These are phyloP conservation scores for Bradysia coprophila DNA, from an alignment of 1,140 invertebrate species.

Conservation along the genomic window DNA sequence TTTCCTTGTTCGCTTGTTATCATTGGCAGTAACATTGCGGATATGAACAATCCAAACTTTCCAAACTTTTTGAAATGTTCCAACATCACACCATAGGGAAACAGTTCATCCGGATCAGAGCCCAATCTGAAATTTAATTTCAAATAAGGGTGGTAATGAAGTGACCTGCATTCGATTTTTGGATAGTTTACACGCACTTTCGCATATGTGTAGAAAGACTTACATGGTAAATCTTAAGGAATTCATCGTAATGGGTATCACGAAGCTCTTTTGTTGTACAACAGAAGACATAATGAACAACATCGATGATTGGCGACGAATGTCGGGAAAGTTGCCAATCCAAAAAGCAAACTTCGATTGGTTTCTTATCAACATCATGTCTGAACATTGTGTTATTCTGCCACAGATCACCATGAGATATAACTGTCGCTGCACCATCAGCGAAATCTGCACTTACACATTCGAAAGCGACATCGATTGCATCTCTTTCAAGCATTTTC, in stretches of 20 bases:
- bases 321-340: conserved; percentile 31
- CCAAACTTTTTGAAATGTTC: background rate
- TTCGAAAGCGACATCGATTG: background rate
- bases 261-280: conserved; percentile 26
- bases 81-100: background rate
- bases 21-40: background rate
- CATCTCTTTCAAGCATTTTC: background rate
- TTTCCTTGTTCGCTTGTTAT: background rate
- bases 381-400: conserved; percentile 19
- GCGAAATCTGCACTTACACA: background rate
- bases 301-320: conserved; percentile 27
- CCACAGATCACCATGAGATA: conserved; percentile 8
- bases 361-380: conserved; percentile 8
- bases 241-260: conserved; percentile 19
- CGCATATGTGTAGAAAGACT: conserved; percentile 11
- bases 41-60: background rate
- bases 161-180: too few relatives aligned
- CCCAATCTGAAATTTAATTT: background rate
- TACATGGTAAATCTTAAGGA: conserved; percentile 26
- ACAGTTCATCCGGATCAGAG: background rate
- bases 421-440: background rate
- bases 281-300: conserved; percentile 31
- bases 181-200: background rate
- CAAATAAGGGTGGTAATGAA: too few relatives aligned
- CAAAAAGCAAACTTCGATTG: conserved; percentile 17